Base-by-base conservation (phyloP, 2,797 vertebrate species). In the Pseudotriccus pelzelni region DNA sequence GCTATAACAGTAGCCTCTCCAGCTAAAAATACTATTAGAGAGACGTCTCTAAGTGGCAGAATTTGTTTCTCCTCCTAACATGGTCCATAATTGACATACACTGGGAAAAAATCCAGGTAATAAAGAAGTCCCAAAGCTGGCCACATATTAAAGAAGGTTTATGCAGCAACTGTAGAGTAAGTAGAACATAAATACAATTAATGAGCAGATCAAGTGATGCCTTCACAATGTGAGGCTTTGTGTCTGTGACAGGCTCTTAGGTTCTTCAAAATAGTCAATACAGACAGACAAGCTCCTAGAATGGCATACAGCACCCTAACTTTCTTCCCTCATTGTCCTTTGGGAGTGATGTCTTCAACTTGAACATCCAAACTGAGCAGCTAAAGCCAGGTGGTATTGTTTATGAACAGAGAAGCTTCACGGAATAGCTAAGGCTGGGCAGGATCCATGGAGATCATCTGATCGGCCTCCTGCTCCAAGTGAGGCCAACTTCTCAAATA, bases 261-360 rank as follows among this genome's bases (percentile, higher is more conserved):
- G 19, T 60, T 86, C 83, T 88, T 62, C 9, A 1, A 15, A 17
- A 18, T 3, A 72, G 66, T 25, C 68, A 80, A 5, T 1, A 34
- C 1, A 53, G 20, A 83, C n/a, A 60, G 12, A 53, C 12, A 66
- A 72, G 53, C 58, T 66, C 37, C 46, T 59, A 68, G 27, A 75
- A 84, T 30, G 50, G 62, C 39, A 14, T 0, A 21, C 1, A 50
- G 53, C 19, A 50, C 37, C 68, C 37, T 52, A 77, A 47, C 36
- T 3, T 15, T 4, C 7, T 27, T n/a, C 22, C 10, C 2, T 13
- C 1, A 0, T 1, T 14, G 47, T 34, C 70, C 59, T 86, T 41
- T 28, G 28, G 53, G n/a, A 58, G 24, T 24, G 2, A 4, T 30
- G 50, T 62, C 60, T 82, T 47, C 3, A 56, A 22, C 41, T 17